Percentiles rank a stretch among this genome's conserved stretches.
Evolutionary conservation across 1,140 invertebrate species (phyloP).

Genomic region (Bombus waltoni): DNA sequence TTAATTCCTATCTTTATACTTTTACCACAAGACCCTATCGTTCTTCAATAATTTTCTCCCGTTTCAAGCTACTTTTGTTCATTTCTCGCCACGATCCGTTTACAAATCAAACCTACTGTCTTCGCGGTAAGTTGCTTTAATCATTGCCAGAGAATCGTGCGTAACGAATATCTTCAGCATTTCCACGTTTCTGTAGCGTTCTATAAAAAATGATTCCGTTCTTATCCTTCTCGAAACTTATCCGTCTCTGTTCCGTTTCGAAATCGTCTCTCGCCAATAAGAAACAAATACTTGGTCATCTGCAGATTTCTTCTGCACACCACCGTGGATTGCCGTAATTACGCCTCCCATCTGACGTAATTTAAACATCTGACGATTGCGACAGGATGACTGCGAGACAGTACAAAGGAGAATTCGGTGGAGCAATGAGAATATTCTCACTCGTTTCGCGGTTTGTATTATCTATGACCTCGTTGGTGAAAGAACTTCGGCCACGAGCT

Average conservation of each 20-base stretch:
- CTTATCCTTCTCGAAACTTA: neutral
- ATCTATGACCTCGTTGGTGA: neutral
- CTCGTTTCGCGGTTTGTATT: neutral
- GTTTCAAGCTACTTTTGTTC: no score
- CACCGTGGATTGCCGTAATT: constrained; percentile 30
- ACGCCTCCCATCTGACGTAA: neutral
- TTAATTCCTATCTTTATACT: no score
- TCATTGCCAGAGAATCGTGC: no score
- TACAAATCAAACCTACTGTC: no score
- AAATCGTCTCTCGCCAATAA: neutral
- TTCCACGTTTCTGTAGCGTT: no score
- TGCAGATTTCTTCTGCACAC: neutral
- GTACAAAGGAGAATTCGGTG: neutral
- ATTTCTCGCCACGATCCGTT: no score
- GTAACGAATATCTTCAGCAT: no score
- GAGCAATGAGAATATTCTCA: neutral
- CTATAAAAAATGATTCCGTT: no score
- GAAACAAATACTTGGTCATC: neutral
- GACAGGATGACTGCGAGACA: neutral
- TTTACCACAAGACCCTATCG: no score
- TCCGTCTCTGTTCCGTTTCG: neutral
- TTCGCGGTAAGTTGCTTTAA: no score
- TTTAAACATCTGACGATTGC: constrained; percentile 26
- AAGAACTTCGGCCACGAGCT: neutral
- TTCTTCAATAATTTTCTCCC: no score